These are phyloP conservation scores for Chionodraco myersi DNA, from an alignment of 2,113 vertebrate species.

Conservation along the genomic window DNA sequence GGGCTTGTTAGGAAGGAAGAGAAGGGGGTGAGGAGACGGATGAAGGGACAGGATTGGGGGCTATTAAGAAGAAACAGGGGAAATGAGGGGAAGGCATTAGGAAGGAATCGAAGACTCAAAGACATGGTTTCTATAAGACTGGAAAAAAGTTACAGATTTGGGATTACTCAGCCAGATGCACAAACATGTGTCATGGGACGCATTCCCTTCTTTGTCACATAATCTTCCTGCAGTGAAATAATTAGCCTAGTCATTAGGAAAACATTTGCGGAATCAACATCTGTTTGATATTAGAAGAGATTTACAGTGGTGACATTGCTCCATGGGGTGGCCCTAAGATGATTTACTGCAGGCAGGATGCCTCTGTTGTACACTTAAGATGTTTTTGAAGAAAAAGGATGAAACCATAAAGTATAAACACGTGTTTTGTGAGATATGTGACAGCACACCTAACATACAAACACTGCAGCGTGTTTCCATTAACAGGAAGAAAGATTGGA, in stretches of 20 bases:
- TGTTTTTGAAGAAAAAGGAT: background rate
- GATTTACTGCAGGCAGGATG: background rate
- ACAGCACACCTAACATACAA: no score
- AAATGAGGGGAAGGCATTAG: constrained; percentile 35
- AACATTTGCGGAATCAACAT: constrained; percentile 39
- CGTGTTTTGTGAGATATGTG: no score
- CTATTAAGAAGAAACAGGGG: constrained; percentile 45
- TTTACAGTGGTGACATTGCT: constrained; percentile 27
- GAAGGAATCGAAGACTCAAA: constrained; percentile 14
- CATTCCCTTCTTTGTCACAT: constrained; percentile 32
- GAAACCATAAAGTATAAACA: background rate
- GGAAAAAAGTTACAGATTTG: constrained; percentile 15
- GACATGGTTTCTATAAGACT: constrained; percentile 7
- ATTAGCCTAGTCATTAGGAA: constrained; percentile 27
- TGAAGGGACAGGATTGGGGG: constrained; percentile 40
- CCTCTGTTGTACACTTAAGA: background rate
- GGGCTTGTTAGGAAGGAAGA: constrained; percentile 54
- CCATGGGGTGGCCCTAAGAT: background rate
- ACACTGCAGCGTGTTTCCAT: no score
- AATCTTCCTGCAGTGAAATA: constrained; percentile 12
- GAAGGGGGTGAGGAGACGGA: constrained; percentile 31
- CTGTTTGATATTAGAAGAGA: constrained; percentile 28
- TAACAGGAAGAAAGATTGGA: no score
- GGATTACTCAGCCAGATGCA: constrained; percentile 28
- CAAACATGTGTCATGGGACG: constrained; percentile 7